Evolutionary conservation across 2,113 vertebrate species (phyloP).

Genomic region (Megalops atlanticus): DNA sequence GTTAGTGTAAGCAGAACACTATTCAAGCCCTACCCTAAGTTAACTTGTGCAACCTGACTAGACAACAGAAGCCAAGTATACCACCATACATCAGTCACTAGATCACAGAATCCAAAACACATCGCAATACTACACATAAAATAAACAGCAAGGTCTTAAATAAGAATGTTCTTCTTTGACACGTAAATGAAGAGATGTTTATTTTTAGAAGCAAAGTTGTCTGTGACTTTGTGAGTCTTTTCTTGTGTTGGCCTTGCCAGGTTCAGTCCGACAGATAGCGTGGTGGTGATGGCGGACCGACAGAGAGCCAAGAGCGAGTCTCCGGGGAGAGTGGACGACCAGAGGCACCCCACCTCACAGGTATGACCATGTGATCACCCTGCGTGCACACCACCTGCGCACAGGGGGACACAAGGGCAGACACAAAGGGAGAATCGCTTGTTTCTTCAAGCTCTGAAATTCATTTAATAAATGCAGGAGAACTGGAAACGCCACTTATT

Average conservation of each 20-base stretch:
- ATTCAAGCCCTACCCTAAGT: too few species aligned
- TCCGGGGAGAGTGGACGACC: slow-evolving; percentile 86
- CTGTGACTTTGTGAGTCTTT: neutral
- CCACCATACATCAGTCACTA: too few species aligned
- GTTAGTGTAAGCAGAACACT: too few species aligned
- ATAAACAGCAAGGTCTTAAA: too few species aligned
- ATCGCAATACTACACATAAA: too few species aligned
- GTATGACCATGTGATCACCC: slow-evolving; percentile 47
- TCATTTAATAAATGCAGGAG: too few species aligned
- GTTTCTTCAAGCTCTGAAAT: neutral
- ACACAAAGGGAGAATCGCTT: neutral
- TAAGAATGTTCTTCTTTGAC: neutral
- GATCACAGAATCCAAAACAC: too few species aligned
- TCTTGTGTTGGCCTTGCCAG: slow-evolving; percentile 59
- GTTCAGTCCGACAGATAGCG: slow-evolving; percentile 94
- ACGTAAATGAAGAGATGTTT: too few species aligned
- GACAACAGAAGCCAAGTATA: too few species aligned
- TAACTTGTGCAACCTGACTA: too few species aligned
- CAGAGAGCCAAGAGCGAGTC: slow-evolving; percentile 94
- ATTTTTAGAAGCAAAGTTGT: too few species aligned
- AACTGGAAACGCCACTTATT: too few species aligned
- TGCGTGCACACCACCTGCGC: neutral
- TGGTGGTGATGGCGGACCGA: slow-evolving; percentile 84
- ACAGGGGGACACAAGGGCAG: neutral
- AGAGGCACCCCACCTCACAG: slow-evolving; percentile 83